Percentiles rank a stretch among this genome's conserved stretches.
Evolutionary conservation across 53 echinoderm and acorn worm species (phyloP).

Genomic region (Luidia sarsii): DNA sequence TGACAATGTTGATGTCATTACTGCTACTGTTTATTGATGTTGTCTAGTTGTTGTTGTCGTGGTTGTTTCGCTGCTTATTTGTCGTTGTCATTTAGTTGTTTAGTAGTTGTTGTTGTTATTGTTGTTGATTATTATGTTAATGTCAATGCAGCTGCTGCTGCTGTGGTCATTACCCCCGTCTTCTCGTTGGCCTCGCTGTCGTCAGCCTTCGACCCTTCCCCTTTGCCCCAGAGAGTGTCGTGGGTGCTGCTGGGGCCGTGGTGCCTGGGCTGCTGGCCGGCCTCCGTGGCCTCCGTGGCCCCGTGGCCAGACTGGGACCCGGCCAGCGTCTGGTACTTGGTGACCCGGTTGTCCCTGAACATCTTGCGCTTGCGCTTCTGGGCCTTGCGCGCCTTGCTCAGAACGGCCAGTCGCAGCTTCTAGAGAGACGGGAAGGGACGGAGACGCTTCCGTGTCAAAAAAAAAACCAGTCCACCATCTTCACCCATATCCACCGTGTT

Average conservation of each 20-base stretch:
- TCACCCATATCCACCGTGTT: too few species aligned
- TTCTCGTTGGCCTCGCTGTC: background rate
- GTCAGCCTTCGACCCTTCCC: background rate
- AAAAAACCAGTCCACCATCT: too few species aligned
- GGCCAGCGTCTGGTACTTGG: constrained; percentile 4
- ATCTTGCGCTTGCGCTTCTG: background rate
- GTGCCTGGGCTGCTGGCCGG: background rate
- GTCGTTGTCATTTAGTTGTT: too few species aligned
- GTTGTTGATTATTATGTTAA: background rate
- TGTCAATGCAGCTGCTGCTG: background rate
- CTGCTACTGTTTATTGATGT: too few species aligned
- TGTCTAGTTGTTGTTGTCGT: too few species aligned
- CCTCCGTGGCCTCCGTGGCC: background rate
- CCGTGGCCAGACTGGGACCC: too few species aligned
- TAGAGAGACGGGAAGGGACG: too few species aligned
- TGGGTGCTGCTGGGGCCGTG: background rate
- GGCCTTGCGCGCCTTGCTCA: background rate
- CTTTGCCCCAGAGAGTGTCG: background rate
- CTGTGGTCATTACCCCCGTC: background rate
- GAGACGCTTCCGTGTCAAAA: too few species aligned
- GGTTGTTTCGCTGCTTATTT: too few species aligned
- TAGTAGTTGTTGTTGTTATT: too few species aligned
- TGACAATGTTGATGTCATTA: too few species aligned
- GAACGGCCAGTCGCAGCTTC: background rate
- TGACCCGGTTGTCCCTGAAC: background rate